phyloP scores from a whole-genome alignment of 2,113 vertebrate genomes.

The Callipepla californica region DNA sequence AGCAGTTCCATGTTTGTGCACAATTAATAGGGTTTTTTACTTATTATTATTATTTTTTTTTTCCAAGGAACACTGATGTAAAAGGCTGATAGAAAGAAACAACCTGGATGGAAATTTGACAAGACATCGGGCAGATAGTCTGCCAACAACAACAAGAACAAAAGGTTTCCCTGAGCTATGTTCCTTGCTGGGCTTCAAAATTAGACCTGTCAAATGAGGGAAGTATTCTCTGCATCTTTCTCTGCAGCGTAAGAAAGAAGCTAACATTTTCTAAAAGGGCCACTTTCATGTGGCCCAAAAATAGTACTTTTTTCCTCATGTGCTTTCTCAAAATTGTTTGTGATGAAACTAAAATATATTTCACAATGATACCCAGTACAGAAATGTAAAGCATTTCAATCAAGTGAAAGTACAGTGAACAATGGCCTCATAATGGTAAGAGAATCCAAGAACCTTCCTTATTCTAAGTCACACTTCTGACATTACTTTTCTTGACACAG shows the following conservation, averaged over 20 bases:
- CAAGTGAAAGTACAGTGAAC: neutral
- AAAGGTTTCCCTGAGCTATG: neutral
- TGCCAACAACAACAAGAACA: neutral
- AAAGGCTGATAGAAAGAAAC: neutral
- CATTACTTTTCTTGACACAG: neutral
- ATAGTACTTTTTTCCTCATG: neutral
- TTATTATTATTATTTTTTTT: neutral
- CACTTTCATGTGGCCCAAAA: neutral
- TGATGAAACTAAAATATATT: neutral
- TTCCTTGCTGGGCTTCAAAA: neutral
- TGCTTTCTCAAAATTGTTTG: neutral
- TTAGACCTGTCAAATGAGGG: neutral
- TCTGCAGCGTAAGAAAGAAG: neutral
- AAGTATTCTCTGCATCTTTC: neutral
- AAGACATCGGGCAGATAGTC: neutral
- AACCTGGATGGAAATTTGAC: neutral
- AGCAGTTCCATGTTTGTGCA: neutral
- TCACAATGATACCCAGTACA: neutral
- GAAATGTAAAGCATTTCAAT: neutral
- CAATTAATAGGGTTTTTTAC: neutral
- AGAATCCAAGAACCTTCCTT: fast-evolving
- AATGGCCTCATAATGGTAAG: neutral
- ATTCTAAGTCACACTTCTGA: neutral
- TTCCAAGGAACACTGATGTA: neutral
- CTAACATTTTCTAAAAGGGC: neutral